These are phyloP conservation scores for Triplophysa yarkandensis DNA, from an alignment of 2,797 vertebrate species.

Conservation along the genomic window DNA sequence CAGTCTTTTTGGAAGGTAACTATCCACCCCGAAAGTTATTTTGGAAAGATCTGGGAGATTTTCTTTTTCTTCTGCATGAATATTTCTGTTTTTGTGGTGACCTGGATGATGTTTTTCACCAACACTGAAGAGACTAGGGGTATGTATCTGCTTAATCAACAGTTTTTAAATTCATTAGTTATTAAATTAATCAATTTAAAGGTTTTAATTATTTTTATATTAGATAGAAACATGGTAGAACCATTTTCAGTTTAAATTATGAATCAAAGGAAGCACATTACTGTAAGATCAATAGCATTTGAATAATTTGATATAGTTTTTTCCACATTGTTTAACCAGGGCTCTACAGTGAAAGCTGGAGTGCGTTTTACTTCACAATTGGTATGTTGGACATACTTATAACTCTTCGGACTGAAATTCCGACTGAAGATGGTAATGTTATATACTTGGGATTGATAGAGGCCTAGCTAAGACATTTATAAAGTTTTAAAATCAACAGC, in stretches of 20 bases:
- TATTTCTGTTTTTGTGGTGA: slow-evolving; percentile 44
- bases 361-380: neutral
- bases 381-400: slow-evolving; percentile 40
- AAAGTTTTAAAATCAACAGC: neutral
- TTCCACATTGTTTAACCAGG: slow-evolving; percentile 21
- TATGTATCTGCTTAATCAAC: slow-evolving; percentile 9
- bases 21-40: slow-evolving; percentile 38
- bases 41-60: slow-evolving; percentile 36
- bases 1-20: slow-evolving; percentile 44
- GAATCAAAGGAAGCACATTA: too few relatives aligned
- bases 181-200: too few relatives aligned
- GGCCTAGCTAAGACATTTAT: neutral
- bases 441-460: too few relatives aligned
- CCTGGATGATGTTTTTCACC: slow-evolving; percentile 50
- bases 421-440: slow-evolving; percentile 49
- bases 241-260: too few relatives aligned
- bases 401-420: slow-evolving; percentile 40
- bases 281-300: too few relatives aligned
- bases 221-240: too few relatives aligned
- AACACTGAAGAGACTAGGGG: slow-evolving; percentile 26
- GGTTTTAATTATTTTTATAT: too few relatives aligned
- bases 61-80: slow-evolving; percentile 42
- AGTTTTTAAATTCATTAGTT: too few relatives aligned
- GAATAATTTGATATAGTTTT: too few relatives aligned
- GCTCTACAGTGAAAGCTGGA: slow-evolving; percentile 6